Conservation (phyloP, 2,797 vertebrate species). For the Naso thynnoides region DNA sequence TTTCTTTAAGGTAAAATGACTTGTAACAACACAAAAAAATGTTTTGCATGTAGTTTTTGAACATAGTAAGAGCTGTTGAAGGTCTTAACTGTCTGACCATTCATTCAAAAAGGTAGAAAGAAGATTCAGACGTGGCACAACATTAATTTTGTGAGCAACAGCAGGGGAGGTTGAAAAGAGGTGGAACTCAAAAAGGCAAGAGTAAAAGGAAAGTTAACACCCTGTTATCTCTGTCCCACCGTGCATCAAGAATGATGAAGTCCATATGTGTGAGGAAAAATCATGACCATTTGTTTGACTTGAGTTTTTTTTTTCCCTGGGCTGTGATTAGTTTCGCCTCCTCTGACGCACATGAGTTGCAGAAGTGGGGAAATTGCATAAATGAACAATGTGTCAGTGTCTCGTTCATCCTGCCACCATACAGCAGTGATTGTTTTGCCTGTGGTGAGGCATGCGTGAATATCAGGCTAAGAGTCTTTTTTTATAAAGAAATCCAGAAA, state of each 20-base stretch:
- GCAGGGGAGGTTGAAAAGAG: constrained; percentile 4
- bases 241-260: constrained; percentile 32
- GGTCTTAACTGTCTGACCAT: not conserved
- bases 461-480: not conserved
- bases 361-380: constrained; percentile 16
- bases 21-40: not conserved
- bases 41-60: not conserved
- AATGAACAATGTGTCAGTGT: not conserved
- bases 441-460: not conserved
- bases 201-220: constrained; percentile 46
- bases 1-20: not conserved
- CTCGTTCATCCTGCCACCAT: constrained; percentile 6
- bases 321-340: not conserved
- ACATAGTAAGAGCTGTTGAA: not conserved
- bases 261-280: constrained; percentile 43
- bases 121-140: too few species aligned
- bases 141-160: constrained; percentile 26
- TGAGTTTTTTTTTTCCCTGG: not conserved
- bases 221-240: constrained; percentile 31
- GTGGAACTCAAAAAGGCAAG: not conserved
- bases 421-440: not conserved
- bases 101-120: too few species aligned
- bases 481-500: constrained; percentile 31
- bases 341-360: constrained; percentile 47
- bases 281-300: constrained; percentile 15